Percentiles rank a stretch among this genome's conserved stretches.
phyloP scores from a whole-genome alignment of 2,888 invertebrate species.

The Actias luna region DNA sequence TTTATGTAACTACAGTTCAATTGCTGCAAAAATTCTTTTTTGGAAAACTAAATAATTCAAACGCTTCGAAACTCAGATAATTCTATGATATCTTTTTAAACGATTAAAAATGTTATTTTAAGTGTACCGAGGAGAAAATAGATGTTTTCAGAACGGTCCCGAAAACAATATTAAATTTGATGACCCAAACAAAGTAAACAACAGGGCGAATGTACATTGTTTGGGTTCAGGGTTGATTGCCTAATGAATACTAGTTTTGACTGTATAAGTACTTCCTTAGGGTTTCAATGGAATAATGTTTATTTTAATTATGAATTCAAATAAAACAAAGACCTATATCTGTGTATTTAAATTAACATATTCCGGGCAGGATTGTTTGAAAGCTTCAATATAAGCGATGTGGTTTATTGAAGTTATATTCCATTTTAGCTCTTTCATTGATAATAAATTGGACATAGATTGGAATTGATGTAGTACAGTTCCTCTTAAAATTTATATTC shows the following conservation, averaged over 20 bases:
- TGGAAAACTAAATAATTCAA: background rate
- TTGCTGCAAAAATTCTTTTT: background rate
- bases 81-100: no score
- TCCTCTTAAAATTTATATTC: background rate
- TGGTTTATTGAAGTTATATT: background rate
- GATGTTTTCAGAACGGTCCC: background rate
- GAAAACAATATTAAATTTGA: background rate
- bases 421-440: background rate
- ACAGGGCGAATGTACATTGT: background rate
- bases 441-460: background rate
- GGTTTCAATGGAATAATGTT: background rate
- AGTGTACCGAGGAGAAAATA: background rate
- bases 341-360: background rate
- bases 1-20: background rate
- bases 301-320: slow-evolving; percentile 1
- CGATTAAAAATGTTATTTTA: background rate
- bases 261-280: background rate
- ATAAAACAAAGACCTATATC: background rate
- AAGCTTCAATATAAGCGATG: background rate
- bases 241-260: slow-evolving; percentile 1
- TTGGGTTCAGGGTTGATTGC: background rate
- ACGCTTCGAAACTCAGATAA: background rate
- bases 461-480: background rate
- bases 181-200: background rate
- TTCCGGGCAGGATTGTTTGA: background rate